phyloP scores from a whole-genome alignment of 2,797 vertebrate species.

The Chiloscyllium punctatum region DNA sequence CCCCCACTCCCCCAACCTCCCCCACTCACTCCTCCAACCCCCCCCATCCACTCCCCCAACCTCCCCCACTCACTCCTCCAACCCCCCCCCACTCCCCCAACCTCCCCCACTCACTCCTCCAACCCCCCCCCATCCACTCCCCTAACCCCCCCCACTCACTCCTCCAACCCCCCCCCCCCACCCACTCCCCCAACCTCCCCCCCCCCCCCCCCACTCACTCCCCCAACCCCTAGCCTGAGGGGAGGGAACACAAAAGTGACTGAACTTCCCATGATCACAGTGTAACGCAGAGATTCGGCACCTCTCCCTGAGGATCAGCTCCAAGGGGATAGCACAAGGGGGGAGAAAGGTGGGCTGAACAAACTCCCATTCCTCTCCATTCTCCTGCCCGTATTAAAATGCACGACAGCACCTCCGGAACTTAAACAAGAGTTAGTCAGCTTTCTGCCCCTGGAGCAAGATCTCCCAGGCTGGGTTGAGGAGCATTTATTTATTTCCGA shows the following conservation, averaged over 20 bases:
- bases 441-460: neutral
- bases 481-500: neutral
- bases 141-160: too few relatives aligned
- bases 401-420: fast-evolving
- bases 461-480: conserved; percentile 4
- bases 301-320: neutral
- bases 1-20: too few relatives aligned
- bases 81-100: too few relatives aligned
- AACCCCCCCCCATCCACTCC: too few relatives aligned
- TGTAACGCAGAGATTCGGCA: neutral
- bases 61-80: too few relatives aligned
- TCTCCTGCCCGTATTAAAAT: neutral
- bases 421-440: conserved; percentile 27
- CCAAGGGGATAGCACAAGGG: neutral
- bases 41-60: too few relatives aligned
- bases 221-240: neutral
- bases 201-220: too few relatives aligned
- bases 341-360: neutral
- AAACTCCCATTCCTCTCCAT: conserved; percentile 1
- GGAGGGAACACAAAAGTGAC: conserved; percentile 3
- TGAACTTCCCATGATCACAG: neutral
- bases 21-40: too few relatives aligned
- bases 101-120: too few relatives aligned
- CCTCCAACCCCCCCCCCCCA: too few relatives aligned
- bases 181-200: too few relatives aligned